phyloP scores from a whole-genome alignment of 2,797 vertebrate species.

The Serranus cabrilla region DNA sequence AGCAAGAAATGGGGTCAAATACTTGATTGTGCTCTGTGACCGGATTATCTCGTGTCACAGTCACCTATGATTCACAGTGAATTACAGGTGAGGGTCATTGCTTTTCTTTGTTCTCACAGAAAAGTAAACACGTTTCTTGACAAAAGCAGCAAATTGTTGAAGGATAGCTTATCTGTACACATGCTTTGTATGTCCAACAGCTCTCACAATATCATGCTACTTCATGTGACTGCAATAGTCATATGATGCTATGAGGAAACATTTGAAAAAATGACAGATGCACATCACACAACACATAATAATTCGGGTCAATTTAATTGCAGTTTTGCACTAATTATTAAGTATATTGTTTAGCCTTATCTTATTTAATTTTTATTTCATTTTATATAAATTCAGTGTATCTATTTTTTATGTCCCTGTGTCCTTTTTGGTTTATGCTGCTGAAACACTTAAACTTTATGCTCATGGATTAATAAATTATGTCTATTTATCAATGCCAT shows the following conservation, averaged over 20 bases:
- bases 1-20: slow-evolving; percentile 4
- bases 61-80: background rate
- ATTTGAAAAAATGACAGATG: background rate
- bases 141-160: background rate
- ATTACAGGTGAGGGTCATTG: background rate
- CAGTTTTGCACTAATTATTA: no score
- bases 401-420: no score
- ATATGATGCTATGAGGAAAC: background rate
- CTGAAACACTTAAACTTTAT: no score
- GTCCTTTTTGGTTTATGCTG: no score
- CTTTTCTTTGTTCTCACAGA: background rate
- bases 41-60: background rate
- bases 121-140: background rate
- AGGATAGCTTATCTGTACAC: background rate
- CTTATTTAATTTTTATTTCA: no score
- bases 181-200: background rate
- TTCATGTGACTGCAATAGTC: background rate
- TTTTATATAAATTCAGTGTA: no score
- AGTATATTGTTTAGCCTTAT: no score
- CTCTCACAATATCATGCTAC: background rate
- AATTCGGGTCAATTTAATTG: no score
- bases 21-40: background rate
- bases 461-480: no score
- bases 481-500: background rate
- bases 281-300: no score